Evolutionary conservation across 2,888 invertebrate genomes (phyloP), one percentile per base, ranked within the genome.

Genomic region (Phyllotreta cruciferae): DNA sequence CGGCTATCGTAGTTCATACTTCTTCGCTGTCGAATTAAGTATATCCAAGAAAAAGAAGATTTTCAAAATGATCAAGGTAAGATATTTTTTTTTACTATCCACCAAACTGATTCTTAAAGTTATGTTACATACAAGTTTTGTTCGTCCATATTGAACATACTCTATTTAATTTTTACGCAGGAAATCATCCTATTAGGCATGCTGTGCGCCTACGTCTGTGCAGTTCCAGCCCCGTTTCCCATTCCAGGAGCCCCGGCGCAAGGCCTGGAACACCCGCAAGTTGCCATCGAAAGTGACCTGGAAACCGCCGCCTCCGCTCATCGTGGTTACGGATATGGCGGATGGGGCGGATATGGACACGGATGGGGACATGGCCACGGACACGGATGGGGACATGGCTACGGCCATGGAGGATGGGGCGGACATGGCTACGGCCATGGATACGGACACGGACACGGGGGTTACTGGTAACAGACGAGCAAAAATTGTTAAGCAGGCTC

Each of bases 261-360:
- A 6, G 8, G 3, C 52, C 34, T 3, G 10, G 38, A 39, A 4
- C 55, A 55, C 10, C 36, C 36, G 8, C 4, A 55, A 38, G 47
- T 39, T 8, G 14, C 44, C n/a, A 6, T 49, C 4, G 39, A 52
- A 10, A 44, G 44, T 10, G 60, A 56, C n/a, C 41, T 56, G 39
- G 50, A 56, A 36, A 9, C 56, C 2, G 44, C 42, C 4, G 66
- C 53, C 8, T 36, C 50, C 2, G 53, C 37, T 8, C 39, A 60
- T 14, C 49, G 55, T 9, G 64, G 56, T 7, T 49, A 53, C 10
- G 64, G 58, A 11, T 61, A 64, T 39, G 63, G 64, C 7, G 62
- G 64, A 11, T 60, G 13, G 34, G 54, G 35, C 8, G 49, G 24
- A 44, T 41, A 56, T 13, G 64, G 62, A 7, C 24, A 52, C 13